Evolutionary conservation across 2,888 invertebrate genomes (phyloP).

Genomic region (Sinohyriopsis cumingii): DNA sequence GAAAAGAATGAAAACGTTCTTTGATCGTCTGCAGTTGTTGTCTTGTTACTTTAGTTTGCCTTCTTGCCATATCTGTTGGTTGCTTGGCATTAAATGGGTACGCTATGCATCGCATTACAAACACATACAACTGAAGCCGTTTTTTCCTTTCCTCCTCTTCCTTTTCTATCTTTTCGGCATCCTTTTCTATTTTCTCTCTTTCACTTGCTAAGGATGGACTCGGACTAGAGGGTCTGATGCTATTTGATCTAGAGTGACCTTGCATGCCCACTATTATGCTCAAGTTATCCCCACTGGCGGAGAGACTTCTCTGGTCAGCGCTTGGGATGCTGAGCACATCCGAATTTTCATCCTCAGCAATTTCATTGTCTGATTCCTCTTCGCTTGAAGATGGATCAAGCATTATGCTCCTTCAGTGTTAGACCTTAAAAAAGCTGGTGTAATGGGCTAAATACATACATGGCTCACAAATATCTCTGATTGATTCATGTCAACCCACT

Average conservation of each 20-base stretch:
- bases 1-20: conserved; percentile 93
- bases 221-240: conserved; percentile 88
- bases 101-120: conserved; percentile 96
- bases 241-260: conserved; percentile 72
- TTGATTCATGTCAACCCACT: too few species aligned
- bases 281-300: conserved; percentile 70
- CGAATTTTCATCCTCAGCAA: conserved; percentile 75
- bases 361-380: conserved; percentile 93
- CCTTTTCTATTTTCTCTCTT: conserved; percentile 75
- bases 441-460: too few species aligned
- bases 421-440: too few species aligned
- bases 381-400: conserved; percentile 97
- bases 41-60: conserved; percentile 96
- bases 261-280: conserved; percentile 57
- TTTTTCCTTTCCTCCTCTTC: conserved; percentile 97
- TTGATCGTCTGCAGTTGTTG: conserved; percentile 95
- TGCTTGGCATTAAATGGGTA: conserved; percentile 99
- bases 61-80: conserved; percentile 96
- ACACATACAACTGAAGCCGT: conserved; percentile 96
- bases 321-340: conserved; percentile 68
- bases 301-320: conserved; percentile 69
- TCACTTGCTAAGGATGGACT: conserved; percentile 94
- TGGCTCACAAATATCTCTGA: too few species aligned
- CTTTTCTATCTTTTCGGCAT: conserved; percentile 89
- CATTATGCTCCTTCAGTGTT: conserved; percentile 75